Conservation (phyloP, 2,113 vertebrate genomes). For the Isurus oxyrinchus region DNA sequence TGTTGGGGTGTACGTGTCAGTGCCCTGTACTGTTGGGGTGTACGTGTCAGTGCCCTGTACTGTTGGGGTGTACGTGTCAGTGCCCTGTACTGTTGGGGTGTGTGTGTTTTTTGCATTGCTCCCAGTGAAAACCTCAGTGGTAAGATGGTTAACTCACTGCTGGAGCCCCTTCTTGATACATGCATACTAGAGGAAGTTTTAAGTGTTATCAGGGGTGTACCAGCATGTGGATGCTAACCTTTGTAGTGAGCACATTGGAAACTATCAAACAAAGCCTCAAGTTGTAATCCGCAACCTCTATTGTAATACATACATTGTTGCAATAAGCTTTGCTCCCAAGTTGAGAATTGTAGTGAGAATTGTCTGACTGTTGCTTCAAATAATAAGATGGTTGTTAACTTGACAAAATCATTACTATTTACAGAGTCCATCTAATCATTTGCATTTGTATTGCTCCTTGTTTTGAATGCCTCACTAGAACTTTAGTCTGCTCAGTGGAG, state of each 20-base stretch:
- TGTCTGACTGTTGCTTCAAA: not conserved
- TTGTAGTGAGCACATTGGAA: not conserved
- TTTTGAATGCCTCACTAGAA: not conserved
- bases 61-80: too few species aligned
- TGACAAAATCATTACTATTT: not conserved
- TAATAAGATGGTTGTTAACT: not conserved
- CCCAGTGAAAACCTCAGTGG: not conserved
- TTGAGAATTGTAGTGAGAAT: not conserved
- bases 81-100: too few species aligned
- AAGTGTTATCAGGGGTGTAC: not conserved
- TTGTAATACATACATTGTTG: not conserved
- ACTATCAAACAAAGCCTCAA: not conserved
- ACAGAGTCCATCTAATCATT: not conserved
- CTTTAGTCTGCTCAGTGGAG: not conserved
- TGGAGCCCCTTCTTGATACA: not conserved
- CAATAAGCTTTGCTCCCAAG: not conserved
- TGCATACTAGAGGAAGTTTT: not conserved
- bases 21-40: too few species aligned
- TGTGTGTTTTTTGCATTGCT: too few species aligned
- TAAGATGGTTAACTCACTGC: not conserved
- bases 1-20: too few species aligned
- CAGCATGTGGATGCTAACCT: not conserved
- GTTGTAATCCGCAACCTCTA: not conserved
- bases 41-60: too few species aligned
- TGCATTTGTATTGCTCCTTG: not conserved